These are phyloP conservation scores for Syrista parreyssii DNA, from an alignment of 2,888 invertebrate genomes.

Conservation along the genomic window DNA sequence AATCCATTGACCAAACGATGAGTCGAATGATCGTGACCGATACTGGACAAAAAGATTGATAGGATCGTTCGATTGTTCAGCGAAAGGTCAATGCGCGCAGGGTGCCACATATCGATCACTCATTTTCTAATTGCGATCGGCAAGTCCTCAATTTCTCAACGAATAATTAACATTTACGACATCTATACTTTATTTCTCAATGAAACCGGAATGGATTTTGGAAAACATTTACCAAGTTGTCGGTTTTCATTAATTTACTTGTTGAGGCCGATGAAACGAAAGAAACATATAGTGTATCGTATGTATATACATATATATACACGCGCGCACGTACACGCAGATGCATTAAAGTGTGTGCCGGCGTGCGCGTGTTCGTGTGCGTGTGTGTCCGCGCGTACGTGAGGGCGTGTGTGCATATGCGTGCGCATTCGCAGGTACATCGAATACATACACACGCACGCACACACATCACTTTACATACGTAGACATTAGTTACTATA, in stretches of 20 bases:
- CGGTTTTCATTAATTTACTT: slow-evolving; percentile 36
- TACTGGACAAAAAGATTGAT: neutral
- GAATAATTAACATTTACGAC: slow-evolving; percentile 60
- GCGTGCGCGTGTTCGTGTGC: neutral
- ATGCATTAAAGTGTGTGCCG: neutral
- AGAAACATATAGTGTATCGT: slow-evolving; percentile 51
- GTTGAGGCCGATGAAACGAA: slow-evolving; percentile 64
- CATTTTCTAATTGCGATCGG: slow-evolving; percentile 24
- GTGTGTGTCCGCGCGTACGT: neutral
- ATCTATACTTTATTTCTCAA: slow-evolving; percentile 46
- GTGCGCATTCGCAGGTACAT: slow-evolving; percentile 22
- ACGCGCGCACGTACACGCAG: neutral
- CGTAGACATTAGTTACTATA: slow-evolving; percentile 63
- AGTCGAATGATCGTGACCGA: neutral
- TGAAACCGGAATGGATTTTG: slow-evolving; percentile 47
- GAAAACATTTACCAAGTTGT: slow-evolving; percentile 54
- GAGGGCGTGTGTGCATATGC: neutral
- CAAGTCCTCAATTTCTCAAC: slow-evolving; percentile 41
- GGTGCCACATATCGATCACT: slow-evolving; percentile 42
- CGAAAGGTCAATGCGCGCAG: neutral
- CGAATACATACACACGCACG: neutral
- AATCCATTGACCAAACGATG: neutral
- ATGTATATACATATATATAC: slow-evolving; percentile 23
- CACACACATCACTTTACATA: slow-evolving; percentile 36
- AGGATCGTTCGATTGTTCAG: neutral